Base-by-base conservation (phyloP, 2,888 invertebrate species). In the Athetis lepigone region DNA sequence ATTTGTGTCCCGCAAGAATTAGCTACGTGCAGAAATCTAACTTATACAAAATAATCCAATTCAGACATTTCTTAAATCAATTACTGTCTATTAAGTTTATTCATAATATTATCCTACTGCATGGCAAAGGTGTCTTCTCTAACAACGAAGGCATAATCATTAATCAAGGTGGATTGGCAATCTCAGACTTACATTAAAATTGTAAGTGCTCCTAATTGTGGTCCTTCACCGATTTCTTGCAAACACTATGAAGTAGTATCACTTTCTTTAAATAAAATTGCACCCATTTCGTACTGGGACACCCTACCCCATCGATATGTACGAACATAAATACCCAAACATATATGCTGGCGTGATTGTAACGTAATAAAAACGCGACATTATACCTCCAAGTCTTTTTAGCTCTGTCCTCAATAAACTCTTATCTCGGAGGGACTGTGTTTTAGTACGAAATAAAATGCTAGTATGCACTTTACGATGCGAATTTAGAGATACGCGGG, bases 381-480 rank as follows among this genome's bases (percentile, higher is more conserved):
- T 64, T 50, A 73, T 59, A 71, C 57, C 58, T 72, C 65, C 45
- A 37, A 52, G 60, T 37, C 62, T 79, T 79, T 79, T 72, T 57
- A 55, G 62, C 58, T 68, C 47, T 67, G 63, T 67, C 74, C 64
- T 65, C 77, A 58, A 73, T 77, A 79, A 77, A 77, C 49, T 46
- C 52, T 77, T 77, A 77, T 77, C 77, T 69, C 18, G 4, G 45
- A 66, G 63, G 63, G 74, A 63, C 80, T 70, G 80, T 70, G 80
- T 77, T 77, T 79, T 79, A 77, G 77, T 79, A 60, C 57, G 70
- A 70, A 70, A 77, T 77, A 79, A 77, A 77, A 79, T 67, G 70
- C 73, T 76, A 67, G 77, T 79, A 77, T 77, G 77, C 77, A 77
- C 70, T 79, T 79, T 77, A 79, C 80, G 80, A 77, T 70, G 70